Base-by-base conservation (phyloP, 2,113 vertebrate species). In the Lampris megalopsis region DNA sequence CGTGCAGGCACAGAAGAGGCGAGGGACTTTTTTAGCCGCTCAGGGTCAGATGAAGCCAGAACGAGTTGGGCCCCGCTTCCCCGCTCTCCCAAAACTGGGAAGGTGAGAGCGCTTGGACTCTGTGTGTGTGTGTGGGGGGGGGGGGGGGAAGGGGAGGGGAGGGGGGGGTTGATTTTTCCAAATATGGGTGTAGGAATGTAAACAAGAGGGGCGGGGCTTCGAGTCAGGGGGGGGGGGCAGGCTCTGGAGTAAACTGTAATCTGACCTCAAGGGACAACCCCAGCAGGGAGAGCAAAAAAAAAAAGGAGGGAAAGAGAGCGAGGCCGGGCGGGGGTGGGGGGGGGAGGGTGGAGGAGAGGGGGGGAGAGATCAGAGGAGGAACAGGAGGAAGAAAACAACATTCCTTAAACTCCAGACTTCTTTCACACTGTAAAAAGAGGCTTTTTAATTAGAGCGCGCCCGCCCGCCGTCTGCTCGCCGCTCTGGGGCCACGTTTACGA, bases 121-220 rank as follows among this genome's bases (percentile, higher is more conserved):
- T 73, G 88, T 80, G 89, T 88, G 24, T 24, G 24, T 24, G 24
- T 24, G 24, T 24, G 24, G 0, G 24, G 24, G 79, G 40, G 24
- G 47, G 5, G 61, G 37, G 62, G 70, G 41, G 57, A 86, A 79
- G 76, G 78, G 61, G 84, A 84, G 81, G 82, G 86, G 91, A 74
- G 78, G 61, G 84, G 85, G 81, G 82, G 86, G 91, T 90, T 86
- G 85, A 68, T 82, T 90, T 92, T 74, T 84, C 92, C 94, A 93
- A 94, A 93, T 94, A 95, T 91, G 93, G 92, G 79, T 88, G 88
- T 83, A 91, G 92, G 94, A 95, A 94, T 93, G 94, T 96, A 96
- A 97, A 97, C 94, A 96, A 3, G 78, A 67, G 87, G 85, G 95
- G 95, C 76, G 94, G 94, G 84, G 93, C 76, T 84, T 82, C 24